Percentiles rank a stretch among this genome's conserved stretches.
phyloP scores from a whole-genome alignment of 2,888 invertebrate genomes.

The Augiades crinisus region DNA sequence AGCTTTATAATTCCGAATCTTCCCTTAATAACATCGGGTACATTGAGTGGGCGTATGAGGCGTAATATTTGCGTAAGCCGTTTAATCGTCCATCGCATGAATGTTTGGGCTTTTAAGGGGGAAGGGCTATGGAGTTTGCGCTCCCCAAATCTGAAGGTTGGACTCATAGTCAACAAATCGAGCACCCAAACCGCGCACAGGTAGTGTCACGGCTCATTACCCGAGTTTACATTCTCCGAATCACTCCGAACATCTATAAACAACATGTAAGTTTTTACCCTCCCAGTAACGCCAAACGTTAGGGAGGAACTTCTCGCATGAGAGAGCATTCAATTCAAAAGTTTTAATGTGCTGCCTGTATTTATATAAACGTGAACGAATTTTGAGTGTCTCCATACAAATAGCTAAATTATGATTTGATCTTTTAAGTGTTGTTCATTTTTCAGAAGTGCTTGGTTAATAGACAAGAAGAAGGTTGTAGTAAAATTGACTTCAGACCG shows the following conservation, averaged over 20 bases:
- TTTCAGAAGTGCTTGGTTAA: no score
- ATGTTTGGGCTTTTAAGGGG: slow-evolving; percentile 53
- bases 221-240: slow-evolving; percentile 61
- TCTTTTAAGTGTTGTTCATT: neutral
- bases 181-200: slow-evolving; percentile 57
- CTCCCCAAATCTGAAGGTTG: slow-evolving; percentile 41
- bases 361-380: neutral
- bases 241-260: slow-evolving; percentile 61
- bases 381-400: neutral
- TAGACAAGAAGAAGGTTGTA: no score
- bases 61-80: slow-evolving; percentile 46
- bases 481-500: no score
- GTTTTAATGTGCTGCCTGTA: slow-evolving; percentile 29
- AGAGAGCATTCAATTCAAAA: slow-evolving; percentile 30
- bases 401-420: neutral
- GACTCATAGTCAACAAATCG: slow-evolving; percentile 56
- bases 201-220: slow-evolving; percentile 70
- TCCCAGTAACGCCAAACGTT: slow-evolving; percentile 13
- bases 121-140: slow-evolving; percentile 27
- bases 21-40: no score
- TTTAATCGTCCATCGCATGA: slow-evolving; percentile 65
- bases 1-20: no score
- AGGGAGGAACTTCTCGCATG: slow-evolving; percentile 20
- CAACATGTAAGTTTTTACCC: slow-evolving; percentile 46
- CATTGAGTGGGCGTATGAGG: no score